These are phyloP conservation scores for Diarsia brunnea DNA, from an alignment of 2,888 invertebrate species.

Conservation along the genomic window DNA sequence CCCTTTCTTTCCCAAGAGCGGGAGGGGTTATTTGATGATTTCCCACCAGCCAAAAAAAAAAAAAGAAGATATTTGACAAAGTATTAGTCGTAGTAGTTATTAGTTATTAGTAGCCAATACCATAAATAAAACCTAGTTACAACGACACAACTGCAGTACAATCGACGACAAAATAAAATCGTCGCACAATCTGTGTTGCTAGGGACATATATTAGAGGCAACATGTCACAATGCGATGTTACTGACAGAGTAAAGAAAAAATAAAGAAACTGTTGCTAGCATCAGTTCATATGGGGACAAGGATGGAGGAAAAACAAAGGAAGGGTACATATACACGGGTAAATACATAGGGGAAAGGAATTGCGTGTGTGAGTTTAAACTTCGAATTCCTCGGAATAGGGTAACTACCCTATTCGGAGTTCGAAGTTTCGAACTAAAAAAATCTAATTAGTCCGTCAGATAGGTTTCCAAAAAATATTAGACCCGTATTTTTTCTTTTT, in stretches of 20 bases:
- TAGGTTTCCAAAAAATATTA: too few relatives aligned
- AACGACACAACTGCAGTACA: constrained; percentile 19
- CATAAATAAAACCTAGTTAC: constrained; percentile 16
- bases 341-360: neutral
- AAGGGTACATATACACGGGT: neutral
- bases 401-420: too few relatives aligned
- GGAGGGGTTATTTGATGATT: too few relatives aligned
- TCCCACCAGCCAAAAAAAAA: too few relatives aligned
- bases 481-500: too few relatives aligned
- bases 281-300: constrained; percentile 8
- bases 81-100: too few relatives aligned
- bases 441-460: too few relatives aligned
- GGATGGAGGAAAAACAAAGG: constrained; percentile 10
- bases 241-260: constrained; percentile 29
- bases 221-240: constrained; percentile 41
- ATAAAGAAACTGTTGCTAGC: constrained; percentile 10
- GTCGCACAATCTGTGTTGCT: constrained; percentile 27
- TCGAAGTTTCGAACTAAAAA: too few relatives aligned
- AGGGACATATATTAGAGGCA: constrained; percentile 40
- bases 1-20: too few relatives aligned
- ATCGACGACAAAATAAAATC: constrained; percentile 49
- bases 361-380: neutral
- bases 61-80: too few relatives aligned
- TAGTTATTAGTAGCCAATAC: too few relatives aligned
- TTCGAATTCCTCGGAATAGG: neutral